Base-by-base conservation (phyloP, 2,888 invertebrate genomes). In the Drosophila incognita region DNA sequence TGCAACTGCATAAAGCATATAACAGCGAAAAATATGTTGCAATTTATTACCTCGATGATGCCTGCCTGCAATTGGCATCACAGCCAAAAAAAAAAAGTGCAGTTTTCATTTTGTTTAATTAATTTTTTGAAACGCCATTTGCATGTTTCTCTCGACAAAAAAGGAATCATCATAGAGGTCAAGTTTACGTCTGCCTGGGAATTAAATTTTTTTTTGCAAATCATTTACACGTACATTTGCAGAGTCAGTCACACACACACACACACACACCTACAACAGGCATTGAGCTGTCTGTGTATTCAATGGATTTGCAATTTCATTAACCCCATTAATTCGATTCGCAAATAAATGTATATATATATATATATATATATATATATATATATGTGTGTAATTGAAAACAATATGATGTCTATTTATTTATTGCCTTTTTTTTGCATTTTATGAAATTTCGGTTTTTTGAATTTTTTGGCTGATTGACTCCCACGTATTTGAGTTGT, bases 351-450 rank as follows among this genome's bases (percentile, higher is more conserved):
- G 2, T 27, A 27, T 27, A 27, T 27, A 27, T 27, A 4, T 27
- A 27, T 27, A 27, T 27, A 4, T 27, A 27, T 42, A 21, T 42
- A 74, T 81, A 59, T 46, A 21, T n/a, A 10, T 38, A 8, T 38
- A 56, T 58, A 59, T 76, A 67, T 46, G 68, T 75, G 66, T 70
- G 79, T 87, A 84, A 84, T 89, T 84, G 89, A 89, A 84, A 83
- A 87, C 84, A 81, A 87, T 84, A 83, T 84, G 87, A 87, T 87
- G 87, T 89, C 87, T 87, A 89, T 78, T 83, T 87, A 81, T 83
- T 79, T 75, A 65, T 81, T 66, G 42, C 53, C 48, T 56, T 62
- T 29, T 70, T 38, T 57, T 64, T 51, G 24, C 8, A 27, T 61
- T 58, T 40, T 62, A 64, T 63, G 62, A 46, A 79, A 82, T 80